Conservation (phyloP, 2,888 invertebrate genomes). For the Harpagoxenus sublaevis region DNA sequence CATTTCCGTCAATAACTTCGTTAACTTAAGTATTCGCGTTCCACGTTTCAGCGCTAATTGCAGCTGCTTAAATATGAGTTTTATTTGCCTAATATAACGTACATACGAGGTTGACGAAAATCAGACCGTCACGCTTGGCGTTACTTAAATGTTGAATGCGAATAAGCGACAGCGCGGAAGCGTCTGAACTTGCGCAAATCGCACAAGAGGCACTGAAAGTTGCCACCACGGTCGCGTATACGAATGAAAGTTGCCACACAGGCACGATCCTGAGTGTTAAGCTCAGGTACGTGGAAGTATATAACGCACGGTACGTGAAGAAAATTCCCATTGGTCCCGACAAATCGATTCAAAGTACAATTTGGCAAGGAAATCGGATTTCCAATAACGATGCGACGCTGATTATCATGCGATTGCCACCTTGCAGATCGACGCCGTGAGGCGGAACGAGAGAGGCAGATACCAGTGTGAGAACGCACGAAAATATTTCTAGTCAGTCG, state of each 20-base stretch:
- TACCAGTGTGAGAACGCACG: slow-evolving; percentile 32
- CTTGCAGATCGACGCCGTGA: slow-evolving; percentile 59
- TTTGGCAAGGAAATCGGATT: slow-evolving; percentile 75
- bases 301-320: slow-evolving; percentile 64
- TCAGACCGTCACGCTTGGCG: slow-evolving; percentile 19
- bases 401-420: slow-evolving; percentile 75
- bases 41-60: neutral
- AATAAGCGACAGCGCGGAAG: slow-evolving; percentile 34
- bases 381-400: slow-evolving; percentile 74
- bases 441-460: slow-evolving; percentile 30
- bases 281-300: slow-evolving; percentile 32
- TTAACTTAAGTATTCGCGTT: slow-evolving; percentile 11
- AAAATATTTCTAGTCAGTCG: slow-evolving; percentile 45
- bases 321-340: slow-evolving; percentile 65
- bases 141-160: slow-evolving; percentile 47
- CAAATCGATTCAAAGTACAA: slow-evolving; percentile 72
- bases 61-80: slow-evolving; percentile 21
- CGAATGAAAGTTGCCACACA: too few relatives aligned
- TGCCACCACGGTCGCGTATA: too few relatives aligned
- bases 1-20: neutral
- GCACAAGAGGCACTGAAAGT: slow-evolving; percentile 30
- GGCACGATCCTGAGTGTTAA: slow-evolving; percentile 5
- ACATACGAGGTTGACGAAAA: slow-evolving; percentile 13
- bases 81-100: neutral
- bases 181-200: slow-evolving; percentile 42